phyloP scores from a whole-genome alignment of 2,888 invertebrate species.

The Adela reaumurella region DNA sequence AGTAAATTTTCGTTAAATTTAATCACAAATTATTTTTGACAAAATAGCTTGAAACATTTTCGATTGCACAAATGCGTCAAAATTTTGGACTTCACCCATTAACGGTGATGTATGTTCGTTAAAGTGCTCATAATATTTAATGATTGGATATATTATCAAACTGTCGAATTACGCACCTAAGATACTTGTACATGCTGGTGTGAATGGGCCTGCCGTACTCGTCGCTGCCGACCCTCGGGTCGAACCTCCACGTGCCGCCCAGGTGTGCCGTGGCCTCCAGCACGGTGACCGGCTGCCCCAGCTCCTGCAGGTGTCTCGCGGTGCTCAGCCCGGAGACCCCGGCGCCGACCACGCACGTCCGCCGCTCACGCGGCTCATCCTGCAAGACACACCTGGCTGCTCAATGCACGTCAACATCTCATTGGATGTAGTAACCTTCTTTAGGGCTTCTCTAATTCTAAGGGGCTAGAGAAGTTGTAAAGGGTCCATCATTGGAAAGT shows the following conservation, averaged over 20 bases:
- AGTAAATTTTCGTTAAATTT: neutral
- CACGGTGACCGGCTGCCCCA: conserved; percentile 32
- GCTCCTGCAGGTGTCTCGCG: conserved; percentile 35
- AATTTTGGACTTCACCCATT: no score
- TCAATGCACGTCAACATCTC: no score
- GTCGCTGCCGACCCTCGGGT: conserved; percentile 47
- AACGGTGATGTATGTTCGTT: neutral
- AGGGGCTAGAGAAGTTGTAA: no score
- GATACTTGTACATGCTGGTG: conserved; percentile 67
- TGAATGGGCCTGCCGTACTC: conserved; percentile 56
- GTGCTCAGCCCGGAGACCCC: conserved; percentile 38
- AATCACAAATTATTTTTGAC: neutral
- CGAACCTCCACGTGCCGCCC: conserved; percentile 46
- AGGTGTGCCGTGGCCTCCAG: conserved; percentile 35
- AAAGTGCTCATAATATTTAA: conserved; percentile 20
- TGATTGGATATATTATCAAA: neutral
- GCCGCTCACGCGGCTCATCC: neutral
- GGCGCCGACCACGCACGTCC: conserved; percentile 38
- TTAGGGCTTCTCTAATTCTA: no score
- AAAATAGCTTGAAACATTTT: no score
- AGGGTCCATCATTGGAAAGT: no score
- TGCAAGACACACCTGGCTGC: neutral
- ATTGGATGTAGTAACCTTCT: no score
- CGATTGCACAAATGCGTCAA: no score
- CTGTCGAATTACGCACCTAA: conserved; percentile 43